A percentile compares a stretch with the other conserved stretches of the same genome.
Evolutionary conservation across 2,888 invertebrate genomes (phyloP).

Genomic region (Apamea crenata): DNA sequence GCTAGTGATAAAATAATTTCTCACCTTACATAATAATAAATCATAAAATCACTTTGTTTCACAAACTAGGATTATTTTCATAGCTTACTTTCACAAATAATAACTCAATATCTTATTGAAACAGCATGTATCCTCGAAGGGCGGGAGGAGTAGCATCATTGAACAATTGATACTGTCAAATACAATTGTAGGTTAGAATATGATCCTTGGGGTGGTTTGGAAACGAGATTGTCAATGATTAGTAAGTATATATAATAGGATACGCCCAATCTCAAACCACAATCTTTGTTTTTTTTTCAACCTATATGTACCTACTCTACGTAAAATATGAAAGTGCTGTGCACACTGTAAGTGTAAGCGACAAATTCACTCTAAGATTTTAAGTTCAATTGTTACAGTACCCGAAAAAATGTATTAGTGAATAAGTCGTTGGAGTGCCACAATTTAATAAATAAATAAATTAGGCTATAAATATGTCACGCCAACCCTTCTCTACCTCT

Average conservation of each 20-base stretch:
- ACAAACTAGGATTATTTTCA: neutral
- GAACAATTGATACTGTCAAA: conserved; percentile 63
- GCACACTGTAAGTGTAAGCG: no score
- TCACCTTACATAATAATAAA: neutral
- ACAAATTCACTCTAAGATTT: no score
- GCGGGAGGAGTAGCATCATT: conserved; percentile 39
- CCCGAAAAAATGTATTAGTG: no score
- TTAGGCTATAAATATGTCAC: no score
- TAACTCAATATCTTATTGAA: conserved; percentile 1
- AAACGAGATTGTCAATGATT: neutral
- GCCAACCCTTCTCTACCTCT: neutral
- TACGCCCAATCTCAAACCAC: neutral
- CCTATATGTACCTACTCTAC: no score
- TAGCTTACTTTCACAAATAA: neutral
- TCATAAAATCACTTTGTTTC: neutral
- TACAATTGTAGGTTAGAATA: conserved; percentile 59
- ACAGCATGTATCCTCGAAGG: conserved; percentile 23
- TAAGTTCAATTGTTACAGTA: no score
- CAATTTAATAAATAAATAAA: no score
- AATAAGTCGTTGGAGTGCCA: no score
- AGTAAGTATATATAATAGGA: neutral
- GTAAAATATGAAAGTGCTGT: no score
- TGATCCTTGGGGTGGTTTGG: conserved; percentile 20
- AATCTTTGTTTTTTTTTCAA: no score
- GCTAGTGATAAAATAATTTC: neutral